Percentiles rank a stretch among this genome's conserved stretches.
Conservation (phyloP, 2,113 vertebrate species). For the Macrotis lagotis region DNA sequence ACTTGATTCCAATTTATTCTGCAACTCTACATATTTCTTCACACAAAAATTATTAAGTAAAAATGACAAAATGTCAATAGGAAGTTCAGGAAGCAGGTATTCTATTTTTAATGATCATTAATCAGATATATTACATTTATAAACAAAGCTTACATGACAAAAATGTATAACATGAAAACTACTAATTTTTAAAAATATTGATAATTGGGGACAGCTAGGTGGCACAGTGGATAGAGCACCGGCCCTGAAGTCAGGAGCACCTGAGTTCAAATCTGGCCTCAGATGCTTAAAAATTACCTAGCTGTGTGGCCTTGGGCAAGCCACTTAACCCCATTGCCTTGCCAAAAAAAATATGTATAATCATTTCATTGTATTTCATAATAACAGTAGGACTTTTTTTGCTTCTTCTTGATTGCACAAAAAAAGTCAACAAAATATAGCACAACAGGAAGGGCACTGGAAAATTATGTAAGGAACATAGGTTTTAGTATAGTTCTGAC, state of each 20-base stretch:
- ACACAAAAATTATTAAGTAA: not conserved
- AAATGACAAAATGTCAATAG: not conserved
- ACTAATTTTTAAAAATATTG: too few relatives aligned
- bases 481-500: not conserved
- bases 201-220: too few relatives aligned
- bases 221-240: too few relatives aligned
- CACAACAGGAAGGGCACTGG: not conserved
- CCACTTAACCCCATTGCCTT: too few relatives aligned
- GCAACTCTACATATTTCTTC: not conserved
- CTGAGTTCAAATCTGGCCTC: too few relatives aligned
- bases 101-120: not conserved
- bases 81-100: not conserved
- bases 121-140: not conserved
- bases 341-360: not conserved
- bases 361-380: not conserved
- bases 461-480: not conserved
- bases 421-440: not conserved
- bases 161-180: not conserved
- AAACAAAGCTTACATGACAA: not conserved
- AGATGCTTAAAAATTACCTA: too few relatives aligned
- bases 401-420: not conserved
- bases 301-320: too few relatives aligned
- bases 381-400: not conserved
- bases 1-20: conserved; percentile 1
- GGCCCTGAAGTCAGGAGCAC: too few relatives aligned